Base-by-base conservation (phyloP, 2,113 vertebrate genomes). In the Vicugna pacos region DNA sequence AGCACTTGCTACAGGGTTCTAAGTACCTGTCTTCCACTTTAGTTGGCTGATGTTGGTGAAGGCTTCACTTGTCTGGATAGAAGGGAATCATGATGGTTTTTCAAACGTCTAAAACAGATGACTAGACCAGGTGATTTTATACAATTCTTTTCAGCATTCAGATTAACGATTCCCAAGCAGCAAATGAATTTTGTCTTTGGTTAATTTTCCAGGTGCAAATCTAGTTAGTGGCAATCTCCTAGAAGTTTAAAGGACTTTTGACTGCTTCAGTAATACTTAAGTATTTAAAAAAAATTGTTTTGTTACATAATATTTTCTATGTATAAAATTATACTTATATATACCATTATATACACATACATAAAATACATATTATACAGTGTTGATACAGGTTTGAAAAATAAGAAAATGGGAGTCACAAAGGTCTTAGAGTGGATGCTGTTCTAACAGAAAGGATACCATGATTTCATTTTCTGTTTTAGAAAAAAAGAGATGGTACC, bases 381-480 rank as follows among this genome's bases (percentile, higher is more conserved):
- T 46, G 9, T 76, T 82, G 48, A 42, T 82, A 50, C 0, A 60
- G 22, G 22, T 94, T 85, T 94, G n/a, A 89, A 96, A 94, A 87
- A 32, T 72, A 32, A 62, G 5, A 79, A 86, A 84, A 76, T 32
- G 16, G 62, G 67, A 46, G 75, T 94, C 87, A 30, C 10, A 28
- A 58, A 70, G 32, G 35, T 72, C 35, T 83, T 89, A 32, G 17
- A 15, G 56, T 48, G 13, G 88, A 75, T 92, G 22, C 3, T 56
- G 7, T 89, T 54, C 1, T 1, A 26, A 93, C 19, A 50, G 69
- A 60, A 92, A 85, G 46, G n/a, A 79, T 24, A 26, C 17, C 32
- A 50, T 95, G 12, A 76, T 87, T 75, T 85, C 12, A 62, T 93
- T 95, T 22, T 62, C 17, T 67, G 19, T 72, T 95, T 89, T 82